phyloP scores from a whole-genome alignment of 2,888 invertebrate genomes.

The Drosophila silvestris region DNA sequence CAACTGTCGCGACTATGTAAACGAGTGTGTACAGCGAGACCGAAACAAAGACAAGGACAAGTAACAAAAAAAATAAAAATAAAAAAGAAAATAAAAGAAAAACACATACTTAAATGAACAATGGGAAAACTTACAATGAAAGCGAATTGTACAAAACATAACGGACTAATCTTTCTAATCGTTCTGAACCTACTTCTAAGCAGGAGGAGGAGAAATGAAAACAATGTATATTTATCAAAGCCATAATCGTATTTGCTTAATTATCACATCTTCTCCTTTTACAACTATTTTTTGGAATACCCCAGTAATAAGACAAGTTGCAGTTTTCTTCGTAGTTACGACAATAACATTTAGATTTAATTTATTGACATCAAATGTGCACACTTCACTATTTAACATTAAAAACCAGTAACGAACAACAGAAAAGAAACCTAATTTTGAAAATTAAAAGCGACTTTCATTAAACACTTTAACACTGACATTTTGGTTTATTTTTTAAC shows the following conservation, averaged over 20 bases:
- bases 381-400: slow-evolving; percentile 59
- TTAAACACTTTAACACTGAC: slow-evolving; percentile 17
- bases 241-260: background rate
- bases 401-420: slow-evolving; percentile 39
- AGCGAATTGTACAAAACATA: slow-evolving; percentile 18
- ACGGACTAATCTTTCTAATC: slow-evolving; percentile 12
- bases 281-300: background rate
- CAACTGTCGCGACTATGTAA: slow-evolving; percentile 27
- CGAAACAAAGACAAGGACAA: slow-evolving; percentile 34
- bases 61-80: slow-evolving; percentile 17
- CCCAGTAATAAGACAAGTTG: slow-evolving; percentile 6
- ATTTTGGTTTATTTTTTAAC: slow-evolving; percentile 11
- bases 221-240: background rate
- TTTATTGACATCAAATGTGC: slow-evolving; percentile 78
- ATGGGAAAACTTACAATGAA: slow-evolving; percentile 26
- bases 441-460: slow-evolving; percentile 2
- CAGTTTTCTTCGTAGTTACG: slow-evolving; percentile 10
- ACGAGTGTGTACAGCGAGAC: slow-evolving; percentile 26
- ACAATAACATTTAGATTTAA: slow-evolving; percentile 71
- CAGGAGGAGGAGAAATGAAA: background rate
- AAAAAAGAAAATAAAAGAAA: slow-evolving; percentile 16
- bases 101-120: slow-evolving; percentile 10
- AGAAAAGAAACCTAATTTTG: slow-evolving; percentile 9
- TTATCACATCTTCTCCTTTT: background rate
- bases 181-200: background rate